Percentiles rank a stretch among this genome's conserved stretches.
These are phyloP conservation scores for Alentia gelatinosa DNA, from an alignment of 2,888 invertebrate genomes.

Conservation along the genomic window DNA sequence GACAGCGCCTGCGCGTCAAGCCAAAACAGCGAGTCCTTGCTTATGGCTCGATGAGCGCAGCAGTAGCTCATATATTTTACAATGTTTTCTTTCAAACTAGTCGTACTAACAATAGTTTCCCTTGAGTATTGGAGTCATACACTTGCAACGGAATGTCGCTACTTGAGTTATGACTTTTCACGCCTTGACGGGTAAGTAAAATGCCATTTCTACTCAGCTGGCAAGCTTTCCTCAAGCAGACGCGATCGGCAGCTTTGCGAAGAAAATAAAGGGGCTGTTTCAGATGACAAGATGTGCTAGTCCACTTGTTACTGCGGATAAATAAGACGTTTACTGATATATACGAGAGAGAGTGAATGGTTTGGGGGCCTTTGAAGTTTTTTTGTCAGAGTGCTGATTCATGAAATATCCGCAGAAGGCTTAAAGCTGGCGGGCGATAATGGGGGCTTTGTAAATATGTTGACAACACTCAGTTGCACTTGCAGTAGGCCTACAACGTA, in stretches of 20 bases:
- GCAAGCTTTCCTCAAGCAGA: not conserved
- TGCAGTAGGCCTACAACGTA: no score
- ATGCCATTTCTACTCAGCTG: not conserved
- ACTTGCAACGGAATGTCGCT: not conserved
- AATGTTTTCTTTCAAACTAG: constrained; percentile 4
- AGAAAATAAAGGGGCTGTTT: not conserved
- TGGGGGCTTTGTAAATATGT: no score
- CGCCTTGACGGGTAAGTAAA: constrained; percentile 13
- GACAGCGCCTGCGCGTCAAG: not conserved
- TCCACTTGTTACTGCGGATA: no score
- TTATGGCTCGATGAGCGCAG: not conserved
- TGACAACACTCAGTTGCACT: no score
- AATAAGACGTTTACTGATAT: no score
- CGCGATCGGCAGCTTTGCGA: not conserved
- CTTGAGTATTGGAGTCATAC: not conserved
- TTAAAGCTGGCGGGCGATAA: no score
- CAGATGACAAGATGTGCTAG: not conserved
- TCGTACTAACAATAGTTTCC: not conserved
- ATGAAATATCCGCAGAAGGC: no score
- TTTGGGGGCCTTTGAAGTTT: no score
- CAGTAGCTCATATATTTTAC: not conserved
- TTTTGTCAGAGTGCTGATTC: no score
- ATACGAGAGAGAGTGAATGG: no score
- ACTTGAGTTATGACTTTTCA: not conserved
- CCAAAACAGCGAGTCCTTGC: not conserved